A percentile compares a stretch with the other conserved stretches of the same genome.
These are phyloP conservation scores for Amiota communis DNA, from an alignment of 2,888 invertebrate species.

Conservation along the genomic window DNA sequence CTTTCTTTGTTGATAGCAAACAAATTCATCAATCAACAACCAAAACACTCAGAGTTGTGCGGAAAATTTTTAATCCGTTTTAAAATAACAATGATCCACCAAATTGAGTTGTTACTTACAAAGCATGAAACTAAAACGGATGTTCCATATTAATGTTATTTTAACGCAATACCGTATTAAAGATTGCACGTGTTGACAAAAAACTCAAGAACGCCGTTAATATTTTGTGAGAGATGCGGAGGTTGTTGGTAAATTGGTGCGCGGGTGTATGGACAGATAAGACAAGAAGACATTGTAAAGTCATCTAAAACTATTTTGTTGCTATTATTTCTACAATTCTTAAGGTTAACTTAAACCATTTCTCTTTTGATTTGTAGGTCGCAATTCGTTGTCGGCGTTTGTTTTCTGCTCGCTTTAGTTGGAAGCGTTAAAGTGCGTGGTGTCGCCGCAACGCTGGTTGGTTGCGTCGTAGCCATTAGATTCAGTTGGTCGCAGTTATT, in stretches of 20 bases:
- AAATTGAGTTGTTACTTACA: too few relatives aligned
- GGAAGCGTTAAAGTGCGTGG: slow-evolving; percentile 54
- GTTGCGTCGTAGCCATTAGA: slow-evolving; percentile 31
- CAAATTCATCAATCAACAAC: too few relatives aligned
- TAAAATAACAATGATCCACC: too few relatives aligned
- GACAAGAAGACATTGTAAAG: neutral
- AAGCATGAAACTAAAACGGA: too few relatives aligned
- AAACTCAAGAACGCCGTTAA: neutral
- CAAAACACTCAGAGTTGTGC: too few relatives aligned
- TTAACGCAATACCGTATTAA: too few relatives aligned
- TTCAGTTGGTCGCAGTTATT: slow-evolving; percentile 20
- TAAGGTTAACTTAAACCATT: slow-evolving; percentile 53
- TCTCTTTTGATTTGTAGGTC: slow-evolving; percentile 70
- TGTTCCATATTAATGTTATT: too few relatives aligned
- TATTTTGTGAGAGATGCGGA: neutral
- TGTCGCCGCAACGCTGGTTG: slow-evolving; percentile 38
- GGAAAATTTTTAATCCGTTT: too few relatives aligned
- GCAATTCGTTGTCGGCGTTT: slow-evolving; percentile 69
- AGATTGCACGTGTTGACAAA: too few relatives aligned
- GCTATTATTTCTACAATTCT: neutral
- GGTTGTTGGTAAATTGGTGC: too few relatives aligned
- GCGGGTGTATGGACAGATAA: neutral
- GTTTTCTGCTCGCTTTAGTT: slow-evolving; percentile 68
- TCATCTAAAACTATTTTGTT: slow-evolving; percentile 5
- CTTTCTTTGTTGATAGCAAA: too few relatives aligned